phyloP scores from a whole-genome alignment of 2,888 invertebrate species.

The Trissolcus japonicus region DNA sequence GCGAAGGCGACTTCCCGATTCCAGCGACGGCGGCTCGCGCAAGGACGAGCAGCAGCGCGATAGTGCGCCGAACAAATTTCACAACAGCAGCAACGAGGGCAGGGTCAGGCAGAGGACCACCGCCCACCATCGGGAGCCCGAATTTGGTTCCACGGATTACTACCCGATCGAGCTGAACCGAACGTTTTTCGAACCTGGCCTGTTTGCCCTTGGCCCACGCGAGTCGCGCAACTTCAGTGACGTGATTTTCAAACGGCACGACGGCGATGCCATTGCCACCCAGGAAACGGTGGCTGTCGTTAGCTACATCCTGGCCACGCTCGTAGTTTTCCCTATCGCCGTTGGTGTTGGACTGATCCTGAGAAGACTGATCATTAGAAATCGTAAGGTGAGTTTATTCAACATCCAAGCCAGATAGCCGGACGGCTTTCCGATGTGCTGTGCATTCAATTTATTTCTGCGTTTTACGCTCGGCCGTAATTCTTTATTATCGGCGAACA shows the following conservation, averaged over 20 bases:
- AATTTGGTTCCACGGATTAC: conserved; percentile 63
- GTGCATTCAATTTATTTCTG: too few relatives aligned
- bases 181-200: conserved; percentile 65
- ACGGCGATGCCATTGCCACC: conserved; percentile 69
- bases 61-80: conserved; percentile 19
- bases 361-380: conserved; percentile 75
- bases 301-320: conserved; percentile 75
- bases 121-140: conserved; percentile 65
- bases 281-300: conserved; percentile 75
- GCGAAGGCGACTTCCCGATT: conserved; percentile 55
- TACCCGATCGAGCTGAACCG: conserved; percentile 64
- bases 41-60: conserved; percentile 61
- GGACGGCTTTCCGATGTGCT: too few relatives aligned
- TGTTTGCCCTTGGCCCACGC: conserved; percentile 64
- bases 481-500: too few relatives aligned
- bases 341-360: conserved; percentile 75
- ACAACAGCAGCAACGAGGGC: conserved; percentile 35
- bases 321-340: conserved; percentile 76
- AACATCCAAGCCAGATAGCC: too few relatives aligned
- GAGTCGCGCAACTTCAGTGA: conserved; percentile 72
- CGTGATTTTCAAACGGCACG: conserved; percentile 72
- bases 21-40: conserved; percentile 26
- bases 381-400: conserved; percentile 73
- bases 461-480: too few relatives aligned
- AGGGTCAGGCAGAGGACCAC: conserved; percentile 63